phyloP scores from a whole-genome alignment of 2,113 vertebrate genomes.

The Gasterosteus nipponicus region DNA sequence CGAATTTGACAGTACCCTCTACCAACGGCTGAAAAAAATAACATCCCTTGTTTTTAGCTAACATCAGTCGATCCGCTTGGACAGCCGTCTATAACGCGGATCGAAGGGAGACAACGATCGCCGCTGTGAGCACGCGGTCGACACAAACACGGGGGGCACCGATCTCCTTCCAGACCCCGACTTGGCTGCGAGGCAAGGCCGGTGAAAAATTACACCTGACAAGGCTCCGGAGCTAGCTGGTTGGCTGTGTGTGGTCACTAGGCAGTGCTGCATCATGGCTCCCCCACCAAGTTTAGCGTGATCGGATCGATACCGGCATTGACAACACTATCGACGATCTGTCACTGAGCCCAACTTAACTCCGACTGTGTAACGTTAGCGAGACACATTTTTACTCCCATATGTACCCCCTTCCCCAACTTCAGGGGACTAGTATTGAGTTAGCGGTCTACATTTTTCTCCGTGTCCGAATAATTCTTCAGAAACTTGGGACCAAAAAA shows the following conservation, averaged over 20 bases:
- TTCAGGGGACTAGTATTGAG: constrained; percentile 28
- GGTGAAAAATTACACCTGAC: constrained; percentile 68
- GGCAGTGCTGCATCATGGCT: constrained; percentile 65
- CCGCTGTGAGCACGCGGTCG: not conserved
- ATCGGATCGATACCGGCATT: constrained; percentile 26
- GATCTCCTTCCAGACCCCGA: not conserved
- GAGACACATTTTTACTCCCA: not conserved
- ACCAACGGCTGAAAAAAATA: constrained; percentile 23
- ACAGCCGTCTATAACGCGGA: not conserved
- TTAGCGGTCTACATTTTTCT: constrained; percentile 19
- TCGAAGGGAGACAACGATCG: rapidly evolving
- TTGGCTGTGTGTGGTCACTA: constrained; percentile 55
- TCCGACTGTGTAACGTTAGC: not conserved
- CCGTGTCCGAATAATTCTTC: not conserved
- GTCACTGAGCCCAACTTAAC: constrained; percentile 8
- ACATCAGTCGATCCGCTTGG: not conserved
- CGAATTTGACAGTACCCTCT: constrained; percentile 55
- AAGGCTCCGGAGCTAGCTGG: constrained; percentile 57
- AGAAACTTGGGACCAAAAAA: constrained; percentile 22
- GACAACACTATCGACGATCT: constrained; percentile 30
- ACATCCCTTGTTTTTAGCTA: constrained; percentile 46
- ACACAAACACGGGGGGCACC: not conserved
- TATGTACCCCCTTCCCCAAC: constrained; percentile 1
- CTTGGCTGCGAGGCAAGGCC: constrained; percentile 46
- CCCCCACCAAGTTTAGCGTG: constrained; percentile 36